Evolutionary conservation across 2,888 invertebrate genomes (phyloP).

Genomic region (Volucella zonaria): DNA sequence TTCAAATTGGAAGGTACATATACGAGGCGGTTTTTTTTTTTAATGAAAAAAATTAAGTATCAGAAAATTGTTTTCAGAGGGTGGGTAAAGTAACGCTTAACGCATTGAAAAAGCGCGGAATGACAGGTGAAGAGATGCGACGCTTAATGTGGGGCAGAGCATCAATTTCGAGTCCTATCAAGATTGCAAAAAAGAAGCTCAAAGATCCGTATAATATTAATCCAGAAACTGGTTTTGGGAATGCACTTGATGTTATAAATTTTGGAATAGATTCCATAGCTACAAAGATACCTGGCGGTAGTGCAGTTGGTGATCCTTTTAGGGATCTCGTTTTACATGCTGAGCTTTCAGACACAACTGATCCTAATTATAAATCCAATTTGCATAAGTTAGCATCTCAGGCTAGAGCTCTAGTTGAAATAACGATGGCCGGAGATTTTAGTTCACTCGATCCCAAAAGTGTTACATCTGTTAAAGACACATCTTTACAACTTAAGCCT

Average conservation of each 20-base stretch:
- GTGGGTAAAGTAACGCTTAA: slow-evolving; percentile 94
- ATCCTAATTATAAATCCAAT: slow-evolving; percentile 82
- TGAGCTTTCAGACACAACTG: slow-evolving; percentile 80
- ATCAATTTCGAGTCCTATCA: slow-evolving; percentile 93
- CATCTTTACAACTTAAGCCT: no score
- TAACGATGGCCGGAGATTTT: slow-evolving; percentile 80
- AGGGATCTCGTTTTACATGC: slow-evolving; percentile 86
- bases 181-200: slow-evolving; percentile 85
- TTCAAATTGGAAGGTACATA: slow-evolving; percentile 96
- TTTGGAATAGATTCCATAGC: slow-evolving; percentile 87
- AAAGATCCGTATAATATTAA: slow-evolving; percentile 82
- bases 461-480: slow-evolving; percentile 28
- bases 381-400: slow-evolving; percentile 85
- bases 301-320: slow-evolving; percentile 84
- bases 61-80: slow-evolving; percentile 82
- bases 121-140: slow-evolving; percentile 93
- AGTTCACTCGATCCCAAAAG: slow-evolving; percentile 18
- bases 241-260: slow-evolving; percentile 92
- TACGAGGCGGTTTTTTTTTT: neutral
- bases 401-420: slow-evolving; percentile 85
- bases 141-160: slow-evolving; percentile 95
- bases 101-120: slow-evolving; percentile 90
- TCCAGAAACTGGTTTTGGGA: slow-evolving; percentile 84
- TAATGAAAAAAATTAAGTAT: neutral
- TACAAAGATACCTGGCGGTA: slow-evolving; percentile 59